Evolutionary conservation across 2,888 invertebrate species (phyloP).

Genomic region (Junonia oenone): DNA sequence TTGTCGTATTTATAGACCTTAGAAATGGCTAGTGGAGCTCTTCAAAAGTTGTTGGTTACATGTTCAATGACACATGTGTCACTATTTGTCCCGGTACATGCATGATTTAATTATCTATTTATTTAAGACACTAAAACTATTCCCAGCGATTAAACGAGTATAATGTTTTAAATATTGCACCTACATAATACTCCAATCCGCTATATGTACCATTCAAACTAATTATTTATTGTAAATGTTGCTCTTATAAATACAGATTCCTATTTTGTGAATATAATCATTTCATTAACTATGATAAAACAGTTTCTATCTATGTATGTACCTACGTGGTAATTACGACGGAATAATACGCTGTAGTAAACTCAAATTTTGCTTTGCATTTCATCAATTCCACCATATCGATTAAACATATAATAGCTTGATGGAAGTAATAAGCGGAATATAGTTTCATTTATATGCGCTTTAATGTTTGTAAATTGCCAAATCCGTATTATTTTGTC

Average conservation of each 20-base stretch:
- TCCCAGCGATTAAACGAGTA: too few relatives aligned
- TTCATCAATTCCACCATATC: slow-evolving; percentile 17
- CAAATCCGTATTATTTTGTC: slow-evolving; percentile 46
- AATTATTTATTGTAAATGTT: not conserved
- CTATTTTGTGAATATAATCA: not conserved
- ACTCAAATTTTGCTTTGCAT: slow-evolving; percentile 10
- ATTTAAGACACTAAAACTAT: too few relatives aligned
- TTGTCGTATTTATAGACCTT: too few relatives aligned
- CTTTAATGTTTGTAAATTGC: slow-evolving; percentile 40
- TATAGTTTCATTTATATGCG: slow-evolving; percentile 27
- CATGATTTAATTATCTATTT: too few relatives aligned
- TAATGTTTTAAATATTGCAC: too few relatives aligned
- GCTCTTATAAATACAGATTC: not conserved
- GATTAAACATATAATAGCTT: slow-evolving; percentile 6
- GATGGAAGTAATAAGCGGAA: slow-evolving; percentile 26
- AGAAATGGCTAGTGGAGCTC: too few relatives aligned
- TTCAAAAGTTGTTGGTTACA: too few relatives aligned
- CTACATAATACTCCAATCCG: too few relatives aligned
- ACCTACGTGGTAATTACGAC: slow-evolving; percentile 8
- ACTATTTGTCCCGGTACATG: too few relatives aligned
- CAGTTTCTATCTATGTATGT: slow-evolving; percentile 1
- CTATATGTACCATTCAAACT: not conserved
- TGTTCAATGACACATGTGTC: too few relatives aligned
- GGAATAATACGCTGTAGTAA: slow-evolving; percentile 10
- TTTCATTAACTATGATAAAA: not conserved